These are phyloP conservation scores for Eupithecia insigniata DNA, from an alignment of 2,888 invertebrate genomes.

Conservation along the genomic window DNA sequence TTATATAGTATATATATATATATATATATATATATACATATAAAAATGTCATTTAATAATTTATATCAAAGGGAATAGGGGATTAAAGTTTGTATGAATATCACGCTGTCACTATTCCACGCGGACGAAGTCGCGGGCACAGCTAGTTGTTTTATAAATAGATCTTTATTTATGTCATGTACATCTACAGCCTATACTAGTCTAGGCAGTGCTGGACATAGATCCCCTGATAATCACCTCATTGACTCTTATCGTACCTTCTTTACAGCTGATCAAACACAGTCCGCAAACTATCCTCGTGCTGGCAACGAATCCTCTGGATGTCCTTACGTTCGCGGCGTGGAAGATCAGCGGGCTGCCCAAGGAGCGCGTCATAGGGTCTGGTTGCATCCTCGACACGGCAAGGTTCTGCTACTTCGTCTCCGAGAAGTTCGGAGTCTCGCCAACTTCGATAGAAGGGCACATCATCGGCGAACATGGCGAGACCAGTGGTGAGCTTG, in stretches of 20 bases:
- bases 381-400: constrained; percentile 96
- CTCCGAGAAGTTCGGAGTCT: constrained; percentile 91
- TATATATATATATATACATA: too few species aligned
- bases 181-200: not conserved
- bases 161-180: too few species aligned
- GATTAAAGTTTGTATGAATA: too few species aligned
- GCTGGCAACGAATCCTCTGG: constrained; percentile 96
- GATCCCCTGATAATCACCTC: not conserved
- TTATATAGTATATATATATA: too few species aligned
- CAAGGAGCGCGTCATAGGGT: constrained; percentile 93
- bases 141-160: too few species aligned
- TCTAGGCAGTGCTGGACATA: not conserved
- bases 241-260: not conserved
- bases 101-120: too few species aligned
- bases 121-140: too few species aligned
- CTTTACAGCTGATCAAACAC: not conserved
- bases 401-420: constrained; percentile 94
- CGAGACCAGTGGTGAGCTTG: not conserved
- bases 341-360: constrained; percentile 97
- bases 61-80: too few species aligned
- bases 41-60: too few species aligned
- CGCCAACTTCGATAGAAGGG: constrained; percentile 94
- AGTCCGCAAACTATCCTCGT: constrained; percentile 89
- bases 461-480: constrained; percentile 87
- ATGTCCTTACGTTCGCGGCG: constrained; percentile 95